Conservation (phyloP, 2,888 invertebrate species). For the Mallateleia sp. region DNA sequence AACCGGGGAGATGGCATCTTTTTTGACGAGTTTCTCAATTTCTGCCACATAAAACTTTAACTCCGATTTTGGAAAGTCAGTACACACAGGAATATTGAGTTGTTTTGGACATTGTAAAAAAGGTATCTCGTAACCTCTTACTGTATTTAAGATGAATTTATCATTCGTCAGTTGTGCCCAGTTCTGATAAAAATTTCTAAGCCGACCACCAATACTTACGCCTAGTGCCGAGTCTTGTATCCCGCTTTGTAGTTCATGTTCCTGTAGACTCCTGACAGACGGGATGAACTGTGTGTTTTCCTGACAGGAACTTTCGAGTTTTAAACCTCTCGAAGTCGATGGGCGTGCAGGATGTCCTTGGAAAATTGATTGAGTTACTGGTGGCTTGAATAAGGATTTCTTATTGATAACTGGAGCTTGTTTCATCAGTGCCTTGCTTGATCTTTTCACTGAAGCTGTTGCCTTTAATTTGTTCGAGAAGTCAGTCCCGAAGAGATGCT, state of each 20-base stretch:
- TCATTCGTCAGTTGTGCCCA: background rate
- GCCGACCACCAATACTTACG: background rate
- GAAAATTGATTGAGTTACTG: too few relatives aligned
- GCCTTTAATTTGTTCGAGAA: background rate
- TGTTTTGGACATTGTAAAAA: too few relatives aligned
- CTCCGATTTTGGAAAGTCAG: background rate
- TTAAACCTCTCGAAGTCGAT: too few relatives aligned
- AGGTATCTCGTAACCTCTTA: background rate
- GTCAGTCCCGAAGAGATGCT: background rate
- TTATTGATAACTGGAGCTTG: too few relatives aligned
- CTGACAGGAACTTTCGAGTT: too few relatives aligned
- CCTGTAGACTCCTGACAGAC: background rate
- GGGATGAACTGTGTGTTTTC: too few relatives aligned
- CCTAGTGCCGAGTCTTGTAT: background rate
- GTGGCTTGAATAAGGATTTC: too few relatives aligned
- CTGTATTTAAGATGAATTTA: background rate
- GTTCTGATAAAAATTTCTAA: background rate
- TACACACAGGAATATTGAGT: too few relatives aligned
- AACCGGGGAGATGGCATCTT: background rate
- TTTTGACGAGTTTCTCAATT: background rate
- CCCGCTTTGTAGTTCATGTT: background rate
- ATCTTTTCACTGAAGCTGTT: background rate
- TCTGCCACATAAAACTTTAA: background rate
- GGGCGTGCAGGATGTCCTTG: too few relatives aligned
- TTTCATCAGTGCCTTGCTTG: background rate